Evolutionary conservation across 2,888 invertebrate species (phyloP), one percentile per base, ranked within the genome.

Genomic region (Hydropsyche betteni): DNA sequence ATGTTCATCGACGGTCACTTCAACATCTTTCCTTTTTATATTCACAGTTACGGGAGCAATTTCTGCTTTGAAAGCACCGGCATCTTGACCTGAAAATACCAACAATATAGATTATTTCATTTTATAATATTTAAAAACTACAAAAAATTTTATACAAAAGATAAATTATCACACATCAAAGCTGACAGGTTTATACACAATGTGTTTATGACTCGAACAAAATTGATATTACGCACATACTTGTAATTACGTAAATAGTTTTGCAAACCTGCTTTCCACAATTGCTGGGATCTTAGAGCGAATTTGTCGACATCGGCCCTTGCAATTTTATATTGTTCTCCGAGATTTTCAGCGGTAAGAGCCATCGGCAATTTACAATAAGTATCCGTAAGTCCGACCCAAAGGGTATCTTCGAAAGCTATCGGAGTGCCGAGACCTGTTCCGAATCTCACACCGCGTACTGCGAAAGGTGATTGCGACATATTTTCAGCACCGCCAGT

Each of bases 401-500:
- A 98, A 12, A 99, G 86, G 0, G 92, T 89, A 85, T 99, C 98
- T 84, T 98, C 98, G 80, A 98, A 88, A 79, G 90, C 88, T 75
- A 92, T 89, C 80, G 90, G 92, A 33, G 86, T 85, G 0, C 98
- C 98, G 1, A 99, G 87, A 0, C 90, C 89, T 8, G 96, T 93
- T 2, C 99, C 99, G 86, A 96, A 99, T 34, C 99, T 89, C 4
- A 95, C 87, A 80, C 93, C 92, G 70, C 98, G 89, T 0, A 95
- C 93, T 0, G 93, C 90, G 84, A 93, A 97, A 0, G 99, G 99
- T 0, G 93, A 88, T 84, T 95, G 94, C 2, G 96, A 96, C 99
- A 99, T 99, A 84, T 94, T 98, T 82, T 99, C 99, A 3, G 93
- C 91, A 0, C 99, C 98, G 68, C 98, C 98, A 34, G 97, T 93